These are phyloP conservation scores for Bolborhynchus lineola DNA, from an alignment of 2,113 vertebrate genomes.

Conservation along the genomic window DNA sequence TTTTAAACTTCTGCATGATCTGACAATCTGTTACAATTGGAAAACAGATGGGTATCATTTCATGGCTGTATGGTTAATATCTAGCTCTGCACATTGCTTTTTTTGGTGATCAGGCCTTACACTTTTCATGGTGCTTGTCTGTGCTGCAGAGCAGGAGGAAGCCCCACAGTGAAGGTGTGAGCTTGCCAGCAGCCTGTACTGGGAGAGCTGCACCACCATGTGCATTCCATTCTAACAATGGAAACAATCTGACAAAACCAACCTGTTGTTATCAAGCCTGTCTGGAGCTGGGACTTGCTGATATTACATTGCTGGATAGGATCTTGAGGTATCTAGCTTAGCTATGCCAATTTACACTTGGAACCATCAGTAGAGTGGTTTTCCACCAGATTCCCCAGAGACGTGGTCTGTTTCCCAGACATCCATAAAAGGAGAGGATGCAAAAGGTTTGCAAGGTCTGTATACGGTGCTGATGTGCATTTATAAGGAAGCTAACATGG, in stretches of 20 bases:
- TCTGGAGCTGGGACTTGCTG: neutral
- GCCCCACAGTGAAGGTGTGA: neutral
- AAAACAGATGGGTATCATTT: neutral
- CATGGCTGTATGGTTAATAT: neutral
- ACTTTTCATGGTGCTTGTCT: neutral
- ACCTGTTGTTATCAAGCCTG: neutral
- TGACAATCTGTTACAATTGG: neutral
- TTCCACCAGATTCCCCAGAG: neutral
- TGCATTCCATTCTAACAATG: neutral
- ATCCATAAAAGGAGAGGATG: neutral
- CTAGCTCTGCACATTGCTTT: neutral
- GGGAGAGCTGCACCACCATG: rapidly evolving
- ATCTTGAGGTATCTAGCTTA: neutral
- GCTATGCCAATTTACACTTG: neutral
- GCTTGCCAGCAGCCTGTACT: neutral
- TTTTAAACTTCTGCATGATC: neutral
- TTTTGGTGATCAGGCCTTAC: neutral
- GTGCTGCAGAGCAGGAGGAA: neutral
- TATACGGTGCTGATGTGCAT: neutral
- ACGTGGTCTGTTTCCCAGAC: neutral
- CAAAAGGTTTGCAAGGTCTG: neutral
- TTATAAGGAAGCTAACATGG: rapidly evolving
- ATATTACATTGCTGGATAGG: neutral
- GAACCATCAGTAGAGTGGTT: neutral
- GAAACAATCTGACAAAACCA: neutral